Percentiles rank a stretch among this genome's conserved stretches.
Conservation (phyloP, 2,888 invertebrate species). For the Barypeithes pellucidus region DNA sequence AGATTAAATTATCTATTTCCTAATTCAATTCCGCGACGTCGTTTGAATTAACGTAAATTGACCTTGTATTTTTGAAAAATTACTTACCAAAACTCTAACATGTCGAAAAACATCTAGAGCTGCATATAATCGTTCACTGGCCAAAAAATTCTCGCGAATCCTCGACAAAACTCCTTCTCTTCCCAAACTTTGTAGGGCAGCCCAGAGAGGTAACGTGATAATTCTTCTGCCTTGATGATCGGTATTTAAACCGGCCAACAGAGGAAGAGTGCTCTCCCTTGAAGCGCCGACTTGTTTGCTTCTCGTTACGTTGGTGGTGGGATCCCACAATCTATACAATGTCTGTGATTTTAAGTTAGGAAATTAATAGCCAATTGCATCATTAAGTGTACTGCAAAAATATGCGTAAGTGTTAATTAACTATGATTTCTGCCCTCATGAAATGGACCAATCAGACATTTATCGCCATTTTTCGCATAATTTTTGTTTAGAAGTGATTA, state of each 20-base stretch:
- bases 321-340: conserved; percentile 69
- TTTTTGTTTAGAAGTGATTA: no score
- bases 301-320: conserved; percentile 61
- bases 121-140: conserved; percentile 77
- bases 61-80: no score
- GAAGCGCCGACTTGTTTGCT: conserved; percentile 68
- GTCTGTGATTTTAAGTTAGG: conserved; percentile 60
- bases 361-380: conserved; percentile 10
- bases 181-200: conserved; percentile 82
- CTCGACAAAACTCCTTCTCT: conserved; percentile 81
- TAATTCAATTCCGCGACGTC: no score
- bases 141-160: conserved; percentile 83
- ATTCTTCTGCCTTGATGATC: conserved; percentile 76
- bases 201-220: conserved; percentile 89
- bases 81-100: conserved; percentile 80
- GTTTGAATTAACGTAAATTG: no score
- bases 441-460: no score
- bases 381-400: no score
- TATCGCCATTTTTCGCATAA: no score
- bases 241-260: conserved; percentile 75
- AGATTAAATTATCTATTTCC: no score
- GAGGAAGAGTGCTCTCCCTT: conserved; percentile 75
- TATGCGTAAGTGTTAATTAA: no score
- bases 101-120: conserved; percentile 78
- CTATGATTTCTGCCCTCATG: no score